Conservation (phyloP, 2,888 invertebrate species). For the Ophion obscuratus region DNA sequence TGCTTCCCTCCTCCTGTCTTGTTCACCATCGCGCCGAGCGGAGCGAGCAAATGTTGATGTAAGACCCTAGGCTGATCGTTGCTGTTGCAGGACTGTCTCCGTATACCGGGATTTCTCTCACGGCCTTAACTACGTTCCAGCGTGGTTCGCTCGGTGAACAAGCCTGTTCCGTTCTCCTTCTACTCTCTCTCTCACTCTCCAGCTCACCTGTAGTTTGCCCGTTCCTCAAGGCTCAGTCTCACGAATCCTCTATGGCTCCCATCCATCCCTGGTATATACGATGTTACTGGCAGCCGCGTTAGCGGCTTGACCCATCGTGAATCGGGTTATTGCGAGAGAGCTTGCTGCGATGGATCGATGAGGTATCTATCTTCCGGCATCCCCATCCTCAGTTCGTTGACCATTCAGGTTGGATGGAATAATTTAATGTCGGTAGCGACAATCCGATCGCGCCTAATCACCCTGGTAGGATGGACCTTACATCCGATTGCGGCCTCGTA, state of each 20-base stretch:
- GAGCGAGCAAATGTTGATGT: conserved; percentile 67
- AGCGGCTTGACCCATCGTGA: conserved; percentile 55
- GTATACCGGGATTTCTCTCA: conserved; percentile 45
- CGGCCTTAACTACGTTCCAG: conserved; percentile 59
- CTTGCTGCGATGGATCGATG: conserved; percentile 54
- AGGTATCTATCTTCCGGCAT: conserved; percentile 32
- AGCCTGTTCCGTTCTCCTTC: conserved; percentile 50
- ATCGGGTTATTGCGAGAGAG: conserved; percentile 62
- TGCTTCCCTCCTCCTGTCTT: conserved; percentile 8
- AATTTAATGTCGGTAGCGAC: conserved; percentile 8
- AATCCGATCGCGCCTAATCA: background rate
- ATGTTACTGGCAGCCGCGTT: conserved; percentile 44
- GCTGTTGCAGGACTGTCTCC: conserved; percentile 43
- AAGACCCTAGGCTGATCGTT: conserved; percentile 63
- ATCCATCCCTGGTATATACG: conserved; percentile 24
- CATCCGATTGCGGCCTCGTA: no score
- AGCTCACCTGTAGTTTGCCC: conserved; percentile 30
- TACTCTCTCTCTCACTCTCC: conserved; percentile 25
- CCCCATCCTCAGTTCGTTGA: conserved; percentile 21
- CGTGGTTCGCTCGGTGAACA: conserved; percentile 45
- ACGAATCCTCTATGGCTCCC: conserved; percentile 29
- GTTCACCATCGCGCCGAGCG: conserved; percentile 48
- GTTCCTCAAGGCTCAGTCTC: conserved; percentile 32
- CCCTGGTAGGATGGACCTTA: background rate
- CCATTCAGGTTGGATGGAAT: conserved; percentile 1